These are phyloP conservation scores for Brachyalestes nurse DNA, from an alignment of 2,797 vertebrate genomes.

Conservation along the genomic window DNA sequence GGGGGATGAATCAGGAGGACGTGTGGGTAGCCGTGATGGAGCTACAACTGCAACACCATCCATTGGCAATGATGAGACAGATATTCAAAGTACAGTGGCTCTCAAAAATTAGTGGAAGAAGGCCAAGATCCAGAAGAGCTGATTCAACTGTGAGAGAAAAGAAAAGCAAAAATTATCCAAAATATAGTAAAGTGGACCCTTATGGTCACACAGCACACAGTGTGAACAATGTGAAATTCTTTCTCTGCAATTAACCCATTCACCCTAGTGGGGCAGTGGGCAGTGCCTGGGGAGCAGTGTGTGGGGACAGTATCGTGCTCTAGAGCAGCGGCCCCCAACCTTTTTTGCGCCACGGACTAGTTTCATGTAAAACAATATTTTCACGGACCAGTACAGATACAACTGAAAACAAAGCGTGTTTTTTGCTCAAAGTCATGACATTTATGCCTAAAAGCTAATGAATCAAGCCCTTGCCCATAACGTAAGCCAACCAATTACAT, in stretches of 20 bases:
- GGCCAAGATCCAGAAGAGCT: not conserved
- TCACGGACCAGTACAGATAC: too few species aligned
- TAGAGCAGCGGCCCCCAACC: too few species aligned
- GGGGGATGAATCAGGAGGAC: slow-evolving; percentile 49
- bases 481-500: not conserved
- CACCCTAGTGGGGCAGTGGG: too few species aligned
- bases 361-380: too few species aligned
- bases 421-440: not conserved
- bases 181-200: not conserved
- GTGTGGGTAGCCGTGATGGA: slow-evolving; percentile 4
- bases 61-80: slow-evolving; percentile 61
- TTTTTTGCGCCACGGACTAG: too few species aligned
- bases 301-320: too few species aligned
- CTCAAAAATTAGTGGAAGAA: not conserved
- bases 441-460: not conserved
- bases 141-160: not conserved
- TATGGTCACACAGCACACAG: too few species aligned
- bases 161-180: not conserved
- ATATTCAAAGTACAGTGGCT: not conserved
- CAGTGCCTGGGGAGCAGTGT: too few species aligned
- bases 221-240: too few species aligned
- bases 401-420: too few species aligned
- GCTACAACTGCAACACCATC: slow-evolving; percentile 61
- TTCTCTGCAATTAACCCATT: too few species aligned
- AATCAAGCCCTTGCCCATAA: not conserved